phyloP scores from a whole-genome alignment of 1,140 invertebrate species.

The Proctacanthus coquilletti region DNA sequence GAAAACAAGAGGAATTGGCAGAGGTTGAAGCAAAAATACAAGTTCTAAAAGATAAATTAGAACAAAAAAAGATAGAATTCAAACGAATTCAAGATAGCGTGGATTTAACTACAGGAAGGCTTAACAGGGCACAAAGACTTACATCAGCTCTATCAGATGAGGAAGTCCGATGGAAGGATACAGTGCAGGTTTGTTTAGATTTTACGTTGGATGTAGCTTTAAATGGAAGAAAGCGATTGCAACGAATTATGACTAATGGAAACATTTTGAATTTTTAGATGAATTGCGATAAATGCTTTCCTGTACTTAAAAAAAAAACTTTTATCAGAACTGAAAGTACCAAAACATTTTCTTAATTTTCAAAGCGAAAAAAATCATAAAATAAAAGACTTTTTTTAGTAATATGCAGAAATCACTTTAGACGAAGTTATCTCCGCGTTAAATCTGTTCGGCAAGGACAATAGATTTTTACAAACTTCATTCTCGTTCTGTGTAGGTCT shows the following conservation, averaged over 20 bases:
- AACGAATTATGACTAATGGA: not conserved
- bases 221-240: not conserved
- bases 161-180: conserved; percentile 63
- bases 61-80: conserved; percentile 48
- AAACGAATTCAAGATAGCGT: conserved; percentile 58
- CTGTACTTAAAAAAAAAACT: no score
- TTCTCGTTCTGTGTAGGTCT: no score
- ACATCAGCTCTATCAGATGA: conserved; percentile 74
- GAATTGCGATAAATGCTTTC: no score
- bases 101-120: conserved; percentile 53
- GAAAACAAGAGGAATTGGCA: conserved; percentile 66
- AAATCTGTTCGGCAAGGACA: no score
- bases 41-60: conserved; percentile 28
- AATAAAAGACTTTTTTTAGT: no score
- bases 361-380: no score
- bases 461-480: no score
- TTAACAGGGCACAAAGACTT: conserved; percentile 63
- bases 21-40: conserved; percentile 43
- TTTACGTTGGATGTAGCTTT: not conserved
- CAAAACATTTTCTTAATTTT: no score
- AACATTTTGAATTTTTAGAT: no score
- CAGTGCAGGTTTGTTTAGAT: conserved; percentile 44
- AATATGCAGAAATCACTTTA: no score
- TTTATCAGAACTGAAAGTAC: no score
- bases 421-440: no score